Base-by-base conservation (phyloP, 2,113 vertebrate genomes). In the Pteropus alecto region DNA sequence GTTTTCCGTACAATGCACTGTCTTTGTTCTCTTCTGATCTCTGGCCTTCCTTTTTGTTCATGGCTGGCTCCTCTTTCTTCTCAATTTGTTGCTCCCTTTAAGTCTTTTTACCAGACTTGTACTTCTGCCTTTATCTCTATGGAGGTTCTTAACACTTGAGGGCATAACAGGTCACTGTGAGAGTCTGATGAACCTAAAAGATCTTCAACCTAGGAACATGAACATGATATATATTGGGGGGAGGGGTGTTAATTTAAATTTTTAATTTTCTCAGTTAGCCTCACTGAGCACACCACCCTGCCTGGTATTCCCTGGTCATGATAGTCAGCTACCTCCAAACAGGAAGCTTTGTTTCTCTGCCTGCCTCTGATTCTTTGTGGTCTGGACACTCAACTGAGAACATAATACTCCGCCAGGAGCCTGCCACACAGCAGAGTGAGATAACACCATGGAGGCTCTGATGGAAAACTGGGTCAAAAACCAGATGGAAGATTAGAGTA, bases 401-500 rank as follows among this genome's bases (percentile, higher is more conserved):
- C 1, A 28, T 78, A 22, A 24, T 33, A 15, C 21, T 0, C 22
- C 38, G 21, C 18, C 24, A 2, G 1, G 30, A 22, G 2, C 43
- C 8, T 71, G 10, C 18, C 18, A 51, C 18, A 51, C 7, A 56
- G 54, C 28, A n/a, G 7, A 7, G 7, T 30, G 30, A 58, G 28
- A 10, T 18, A 46, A 21, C 24, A 61, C 4, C 26, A 0, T 14
- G 48, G 28, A 13, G 41, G 30, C 46, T 68, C 4, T 56, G 46
- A 41, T 28, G 38, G 46, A 65, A 38, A 24, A 14, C 4, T 16
- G 18, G 2, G 33, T 38, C 51, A 60, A 41, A 46, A 16, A 41
- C 14, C 19, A 38, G 56, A 33, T 46, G 14, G 26, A 70, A 22
- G 38, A 41, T 38, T 56, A 89, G 13, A 9, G 19, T 61, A 22